Base-by-base conservation (phyloP, 2,888 invertebrate species). In the Oscheius onirici region DNA sequence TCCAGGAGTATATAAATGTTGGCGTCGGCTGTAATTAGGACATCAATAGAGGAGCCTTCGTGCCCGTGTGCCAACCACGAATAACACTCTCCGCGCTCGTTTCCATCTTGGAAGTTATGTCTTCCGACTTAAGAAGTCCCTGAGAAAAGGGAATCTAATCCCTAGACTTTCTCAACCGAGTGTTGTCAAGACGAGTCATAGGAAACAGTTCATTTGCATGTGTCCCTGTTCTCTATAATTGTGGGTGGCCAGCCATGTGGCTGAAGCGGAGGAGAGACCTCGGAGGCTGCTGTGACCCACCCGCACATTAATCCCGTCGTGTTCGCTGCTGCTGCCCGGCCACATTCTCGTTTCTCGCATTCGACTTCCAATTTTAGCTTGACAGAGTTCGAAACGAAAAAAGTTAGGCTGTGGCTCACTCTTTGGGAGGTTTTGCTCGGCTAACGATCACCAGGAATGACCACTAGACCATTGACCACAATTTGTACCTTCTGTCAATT, bases 1-100 rank as follows among this genome's bases (percentile, higher is more conserved):
- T n/a, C n/a, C 11, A 43, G 43, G 22, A 40, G 43, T 60, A n/a
- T n/a, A 60, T 60, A 60, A 61, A 61, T 61, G 61, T 61, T 61
- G 43, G 61, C 58, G 58, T 41, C 61, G 61, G 28, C 63, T 49
- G 63, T 63, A 63, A 63, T 63, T 63, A 63, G 58, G 58, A 63
- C 63, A 63, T 63, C 63, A 63, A 63, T 63, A 63, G 63, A 63
- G 26, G 63, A 63, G 63, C 26, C 49, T 17, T 20, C 20, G 41
- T 41, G 34, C 11, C 41, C 41, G 58, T 41, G 58, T 55, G 24
- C 24, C 34, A 34, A 34, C 34, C 34, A 34, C 34, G 5, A 34
- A 34, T 34, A 34, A 34, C 34, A 34, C 34, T 55, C 55, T 26
- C 55, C 55, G 34, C 55, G 2, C 28, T 20, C 55, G 8, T 10